Evolutionary conservation across 2,113 vertebrate species (phyloP), one percentile per base, ranked within the genome.

Genomic region (Lophochroa leadbeateri): DNA sequence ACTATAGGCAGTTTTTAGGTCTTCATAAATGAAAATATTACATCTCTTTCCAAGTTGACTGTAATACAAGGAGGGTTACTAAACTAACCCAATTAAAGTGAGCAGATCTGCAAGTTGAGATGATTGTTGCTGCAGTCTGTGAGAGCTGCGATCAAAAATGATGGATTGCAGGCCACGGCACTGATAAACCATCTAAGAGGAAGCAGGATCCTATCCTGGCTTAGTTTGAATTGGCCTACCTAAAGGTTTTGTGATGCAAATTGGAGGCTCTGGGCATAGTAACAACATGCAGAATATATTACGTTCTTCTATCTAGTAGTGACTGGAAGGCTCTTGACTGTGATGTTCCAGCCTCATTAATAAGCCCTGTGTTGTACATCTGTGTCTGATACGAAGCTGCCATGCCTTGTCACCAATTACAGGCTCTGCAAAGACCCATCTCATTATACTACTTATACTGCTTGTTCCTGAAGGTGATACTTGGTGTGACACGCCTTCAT

Each of bases 391-490:
- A 94, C 5, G 96, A 97, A 97, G 76, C 96, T 98, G 97, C 97
- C 97, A 97, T 98, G 97, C 94, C 95, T 98, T 98, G 97, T 98
- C 98, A 98, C 97, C 97, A 98, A 98, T 98, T 98, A 98, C 67
- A 97, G 95, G 90, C 84, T 97, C 92, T 97, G 97, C 96, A 98
- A 98, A 98, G 96, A 97, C 96, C 96, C 78, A 78, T 96, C 97
- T 98, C 97, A 98, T 98, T 98, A 98, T 74, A 92, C 90, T 92
- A 96, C 97, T 97, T 97, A 96, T 61, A 97, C 83, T 93, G 61
- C 97, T 97, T 97, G 87, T 92, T 98, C 92, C 94, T 97, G 95
- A 97, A 97, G 97, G 84, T 97, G 96, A 97, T 95, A 89, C 84
- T 96, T 97, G 93, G 93, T 97, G 88, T 97, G 94, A 82, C 91